phyloP scores from a whole-genome alignment of 92 coral and sea anemone genomes.

The Palythoa grandis region DNA sequence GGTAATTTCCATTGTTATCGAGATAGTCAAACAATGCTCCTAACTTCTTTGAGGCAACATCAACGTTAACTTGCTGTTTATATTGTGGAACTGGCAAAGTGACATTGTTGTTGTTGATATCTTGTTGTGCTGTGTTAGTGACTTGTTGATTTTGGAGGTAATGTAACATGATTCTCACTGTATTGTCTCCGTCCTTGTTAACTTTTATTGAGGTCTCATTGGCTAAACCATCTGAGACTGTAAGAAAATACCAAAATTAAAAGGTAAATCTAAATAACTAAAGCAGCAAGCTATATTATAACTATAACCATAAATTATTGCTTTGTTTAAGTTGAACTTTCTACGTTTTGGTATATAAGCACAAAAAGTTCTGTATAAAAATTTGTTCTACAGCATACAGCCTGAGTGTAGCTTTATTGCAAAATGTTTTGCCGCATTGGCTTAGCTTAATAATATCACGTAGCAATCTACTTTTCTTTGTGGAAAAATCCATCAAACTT shows the following conservation, averaged over 20 bases:
- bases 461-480: not conserved
- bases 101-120: slow-evolving; percentile 5
- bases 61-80: slow-evolving; percentile 12
- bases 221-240: slow-evolving; percentile 5
- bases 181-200: not conserved
- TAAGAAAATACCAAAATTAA: not conserved
- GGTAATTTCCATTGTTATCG: slow-evolving; percentile 4
- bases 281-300: not conserved
- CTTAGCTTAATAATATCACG: not conserved
- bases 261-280: not conserved
- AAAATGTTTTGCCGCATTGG: too few species aligned
- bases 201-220: not conserved
- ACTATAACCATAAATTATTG: too few species aligned
- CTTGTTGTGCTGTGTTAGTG: not conserved
- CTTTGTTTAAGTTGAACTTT: too few species aligned
- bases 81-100: slow-evolving; percentile 46
- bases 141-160: slow-evolving; percentile 13
- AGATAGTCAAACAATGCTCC: slow-evolving; percentile 44
- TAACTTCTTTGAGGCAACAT: slow-evolving; percentile 18
- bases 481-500: not conserved
- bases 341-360: too few species aligned
- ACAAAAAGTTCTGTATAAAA: too few species aligned
- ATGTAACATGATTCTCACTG: slow-evolving; percentile 31
- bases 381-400: too few species aligned
- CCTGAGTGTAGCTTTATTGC: too few species aligned